These are phyloP conservation scores for Siphlonurus alternatus DNA, from an alignment of 2,888 invertebrate genomes.

Conservation along the genomic window DNA sequence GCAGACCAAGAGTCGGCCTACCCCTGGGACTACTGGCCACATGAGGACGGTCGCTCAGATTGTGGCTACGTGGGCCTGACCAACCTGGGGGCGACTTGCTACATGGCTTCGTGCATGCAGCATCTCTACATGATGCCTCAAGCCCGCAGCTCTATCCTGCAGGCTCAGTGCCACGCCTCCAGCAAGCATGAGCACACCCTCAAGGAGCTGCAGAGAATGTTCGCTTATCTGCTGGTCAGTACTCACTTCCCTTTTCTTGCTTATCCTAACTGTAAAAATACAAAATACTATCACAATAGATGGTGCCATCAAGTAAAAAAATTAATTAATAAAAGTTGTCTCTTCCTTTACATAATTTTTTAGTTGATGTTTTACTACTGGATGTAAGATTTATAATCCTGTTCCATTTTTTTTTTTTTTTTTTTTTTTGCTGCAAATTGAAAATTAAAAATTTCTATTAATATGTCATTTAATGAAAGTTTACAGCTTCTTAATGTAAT, in stretches of 20 bases:
- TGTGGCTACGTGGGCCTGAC: constrained; percentile 91
- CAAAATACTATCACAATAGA: neutral
- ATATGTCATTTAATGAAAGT: no score
- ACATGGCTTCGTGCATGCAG: constrained; percentile 96
- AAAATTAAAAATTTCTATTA: no score
- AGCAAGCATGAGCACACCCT: constrained; percentile 64
- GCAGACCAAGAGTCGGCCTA: constrained; percentile 62
- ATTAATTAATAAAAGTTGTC: neutral
- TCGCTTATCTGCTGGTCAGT: constrained; percentile 67
- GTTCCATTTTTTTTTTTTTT: no score
- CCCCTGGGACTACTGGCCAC: constrained; percentile 97
- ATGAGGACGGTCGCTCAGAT: constrained; percentile 84
- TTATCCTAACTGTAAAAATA: neutral
- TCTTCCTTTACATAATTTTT: no score
- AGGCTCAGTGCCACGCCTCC: constrained; percentile 50
- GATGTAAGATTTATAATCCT: no score
- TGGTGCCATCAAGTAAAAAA: neutral
- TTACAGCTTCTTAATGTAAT: no score
- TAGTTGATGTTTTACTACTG: no score
- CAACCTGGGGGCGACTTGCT: constrained; percentile 90
- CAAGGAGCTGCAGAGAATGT: constrained; percentile 83
- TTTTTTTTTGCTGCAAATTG: no score
- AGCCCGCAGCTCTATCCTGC: constrained; percentile 66
- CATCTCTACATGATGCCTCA: constrained; percentile 96
- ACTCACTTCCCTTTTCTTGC: neutral